Evolutionary conservation across 2,797 vertebrate species (phyloP), one percentile per base, ranked within the genome.

Genomic region (Notolepis coatsorum): DNA sequence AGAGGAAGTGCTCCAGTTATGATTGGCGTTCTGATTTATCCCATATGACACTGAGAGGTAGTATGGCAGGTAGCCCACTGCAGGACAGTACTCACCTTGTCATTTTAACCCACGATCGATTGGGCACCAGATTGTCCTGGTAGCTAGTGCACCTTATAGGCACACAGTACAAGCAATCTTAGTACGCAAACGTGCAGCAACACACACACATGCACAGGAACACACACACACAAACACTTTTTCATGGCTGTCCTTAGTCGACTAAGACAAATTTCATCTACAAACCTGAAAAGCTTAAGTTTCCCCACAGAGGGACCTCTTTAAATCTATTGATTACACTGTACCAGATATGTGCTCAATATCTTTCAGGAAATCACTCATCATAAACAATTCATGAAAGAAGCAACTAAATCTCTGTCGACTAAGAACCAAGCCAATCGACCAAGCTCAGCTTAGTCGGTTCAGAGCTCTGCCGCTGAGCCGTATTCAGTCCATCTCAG

Each of bases 1-100:
- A 13, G 12, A 6, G n/a, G n/a, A n/a, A n/a, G 63, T 20, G 66
- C 50, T 60, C 58, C 67, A 3, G 55, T 24, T 61, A 67, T 54
- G 71, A 56, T 75, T 52, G 54, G 53, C 45, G 71, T 72, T 17
- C 1, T 80, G 78, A 85, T 85, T 84, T 79, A 86, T 86, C 65
- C 71, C 74, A 71, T 61, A 65, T 85, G 81, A 86, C 79, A 79
- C 77, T 81, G 82, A 88, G 79, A 86, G 85, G 83, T 80, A 85
- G 68, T 30, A 73, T 86, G 82, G 86, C 87, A 82, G 71, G 59
- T 47, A 71, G 81, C 82, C 87, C 75, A 62, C 30, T 56, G 27
- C 47, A 6, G 8, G 66, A 64, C 61, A 57, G 65, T 59, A 51
- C 57, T 47, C 66, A 68, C 51, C 65, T 67, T 75, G 69, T 80